A percentile compares a stretch with the other conserved stretches of the same genome.
These are phyloP conservation scores for Drosophila sturtevanti DNA, from an alignment of 1,140 invertebrate species.

Conservation along the genomic window DNA sequence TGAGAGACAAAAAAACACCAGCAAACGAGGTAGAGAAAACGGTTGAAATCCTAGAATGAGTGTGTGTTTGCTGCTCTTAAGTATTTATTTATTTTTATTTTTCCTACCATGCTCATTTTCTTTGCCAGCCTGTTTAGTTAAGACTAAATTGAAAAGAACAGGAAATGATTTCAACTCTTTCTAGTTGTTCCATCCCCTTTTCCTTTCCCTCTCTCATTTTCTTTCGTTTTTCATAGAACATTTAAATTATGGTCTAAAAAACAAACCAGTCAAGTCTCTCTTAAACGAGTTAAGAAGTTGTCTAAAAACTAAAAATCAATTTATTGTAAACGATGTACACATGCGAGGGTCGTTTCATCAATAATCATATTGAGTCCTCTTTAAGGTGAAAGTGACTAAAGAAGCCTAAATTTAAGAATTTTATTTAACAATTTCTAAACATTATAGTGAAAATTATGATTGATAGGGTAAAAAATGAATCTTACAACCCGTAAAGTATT, in stretches of 20 bases:
- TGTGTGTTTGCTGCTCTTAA: conserved; percentile 59
- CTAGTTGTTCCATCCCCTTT: neutral
- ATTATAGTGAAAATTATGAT: too few relatives aligned
- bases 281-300: neutral
- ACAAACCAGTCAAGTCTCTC: neutral
- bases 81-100: conserved; percentile 70
- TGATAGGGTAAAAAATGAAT: too few relatives aligned
- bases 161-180: conserved; percentile 2
- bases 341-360: neutral
- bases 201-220: neutral
- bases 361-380: too few relatives aligned
- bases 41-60: neutral
- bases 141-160: conserved; percentile 1
- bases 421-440: too few relatives aligned
- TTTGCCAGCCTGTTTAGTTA: conserved; percentile 2
- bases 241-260: neutral
- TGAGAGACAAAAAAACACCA: neutral
- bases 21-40: neutral
- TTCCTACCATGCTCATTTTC: conserved; percentile 11
- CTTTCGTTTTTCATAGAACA: neutral
- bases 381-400: too few relatives aligned
- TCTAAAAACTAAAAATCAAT: neutral
- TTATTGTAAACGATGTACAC: neutral
- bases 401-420: too few relatives aligned
- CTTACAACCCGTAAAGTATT: too few relatives aligned